Evolutionary conservation across 2,888 invertebrate genomes (phyloP).

Genomic region (Stenodera caucasica): DNA sequence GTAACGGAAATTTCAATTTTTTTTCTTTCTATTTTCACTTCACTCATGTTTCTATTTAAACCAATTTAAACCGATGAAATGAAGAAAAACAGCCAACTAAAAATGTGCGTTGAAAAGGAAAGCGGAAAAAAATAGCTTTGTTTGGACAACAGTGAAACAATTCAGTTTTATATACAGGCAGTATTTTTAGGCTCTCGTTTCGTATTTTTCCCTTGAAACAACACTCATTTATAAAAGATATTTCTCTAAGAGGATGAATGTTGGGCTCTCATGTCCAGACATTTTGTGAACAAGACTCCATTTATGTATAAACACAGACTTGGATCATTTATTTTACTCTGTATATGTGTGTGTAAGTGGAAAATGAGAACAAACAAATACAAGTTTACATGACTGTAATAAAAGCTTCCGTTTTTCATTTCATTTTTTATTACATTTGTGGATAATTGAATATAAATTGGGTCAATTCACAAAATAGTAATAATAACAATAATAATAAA

Average conservation of each 20-base stretch:
- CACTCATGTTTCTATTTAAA: neutral
- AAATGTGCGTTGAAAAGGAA: neutral
- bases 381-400: neutral
- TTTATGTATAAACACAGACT: constrained; percentile 30
- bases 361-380: neutral
- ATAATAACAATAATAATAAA: neutral
- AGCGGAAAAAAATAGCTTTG: neutral
- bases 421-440: neutral
- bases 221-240: constrained; percentile 12
- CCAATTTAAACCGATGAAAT: neutral
- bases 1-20: neutral
- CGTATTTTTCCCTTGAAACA: neutral
- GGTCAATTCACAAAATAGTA: neutral
- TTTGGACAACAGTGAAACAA: constrained; percentile 1
- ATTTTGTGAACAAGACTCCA: constrained; percentile 26
- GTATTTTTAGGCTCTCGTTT: neutral
- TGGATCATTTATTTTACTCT: constrained; percentile 24
- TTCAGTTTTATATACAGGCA: neutral
- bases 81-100: neutral
- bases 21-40: neutral
- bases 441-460: neutral
- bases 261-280: constrained; percentile 29
- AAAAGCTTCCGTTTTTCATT: neutral
- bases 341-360: neutral
- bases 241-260: constrained; percentile 16